Evolutionary conservation across 2,888 invertebrate genomes (phyloP), one percentile per base, ranked within the genome.

Genomic region (Meiosimyza platycephala): DNA sequence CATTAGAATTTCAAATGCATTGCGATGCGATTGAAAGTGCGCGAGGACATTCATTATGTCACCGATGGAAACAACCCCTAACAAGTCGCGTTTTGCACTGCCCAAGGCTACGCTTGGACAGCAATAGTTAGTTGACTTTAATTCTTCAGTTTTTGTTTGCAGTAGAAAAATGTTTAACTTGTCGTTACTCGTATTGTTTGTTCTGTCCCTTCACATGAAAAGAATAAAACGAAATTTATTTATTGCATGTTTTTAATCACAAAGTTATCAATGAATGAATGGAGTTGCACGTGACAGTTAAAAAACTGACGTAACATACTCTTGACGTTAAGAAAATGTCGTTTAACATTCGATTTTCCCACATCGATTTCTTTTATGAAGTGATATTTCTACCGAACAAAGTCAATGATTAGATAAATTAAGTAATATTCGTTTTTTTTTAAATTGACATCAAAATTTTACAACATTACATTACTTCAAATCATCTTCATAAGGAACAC

Each of bases 211-310:
- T 9, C 6, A 9, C 1, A 40, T 9, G 9, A 40, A 40, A 40
- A 7, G 40, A 40, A 40, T 9, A 40, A 9, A 40, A 60, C 52
- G 51, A 69, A 69, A 69, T 69, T 62, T 51, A 69, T 69, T 69
- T 67, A 67, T 67, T 55, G 69, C 69, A 33, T 60, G 60, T 62
- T 40, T 50, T 69, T 40, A 60, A 69, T 69, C 69, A 69, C 16
- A 51, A 59, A 59, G 12, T 69, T 52, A 50, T 62, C 60, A 69
- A 60, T 60, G 52, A 69, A 60, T 60, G 52, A 40, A 40, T 1
- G 2, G 4, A 50, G 51, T 55, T 69, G 52, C 51, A 60, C 59
- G 67, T 67, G 67, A 67, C 55, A 40, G 54, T 16, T 47, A 47
- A 16, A 5, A 22, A 48, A 50, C 16, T n/a, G 12, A 16, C 51